These are phyloP conservation scores for Macrotis lagotis DNA, from an alignment of 2,113 vertebrate species.

Conservation along the genomic window DNA sequence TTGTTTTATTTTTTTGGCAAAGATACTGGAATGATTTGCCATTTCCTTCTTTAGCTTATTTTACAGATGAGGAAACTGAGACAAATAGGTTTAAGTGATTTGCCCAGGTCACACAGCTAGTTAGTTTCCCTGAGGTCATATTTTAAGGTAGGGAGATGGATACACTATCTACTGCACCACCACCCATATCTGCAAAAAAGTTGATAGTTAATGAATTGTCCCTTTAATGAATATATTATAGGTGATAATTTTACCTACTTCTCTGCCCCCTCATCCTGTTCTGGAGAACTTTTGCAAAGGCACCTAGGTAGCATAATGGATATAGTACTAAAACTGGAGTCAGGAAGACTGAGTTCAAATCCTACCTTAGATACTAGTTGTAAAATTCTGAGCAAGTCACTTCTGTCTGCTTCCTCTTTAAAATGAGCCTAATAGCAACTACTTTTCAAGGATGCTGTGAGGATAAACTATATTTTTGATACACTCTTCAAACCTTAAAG, in stretches of 20 bases:
- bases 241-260: not conserved
- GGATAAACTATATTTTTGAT: not conserved
- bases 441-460: not conserved
- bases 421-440: not conserved
- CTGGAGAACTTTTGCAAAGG: not conserved
- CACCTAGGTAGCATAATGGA: not conserved
- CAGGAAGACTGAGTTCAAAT: not conserved
- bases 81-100: not conserved
- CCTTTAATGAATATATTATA: not conserved
- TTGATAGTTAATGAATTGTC: not conserved
- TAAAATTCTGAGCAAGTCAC: not conserved
- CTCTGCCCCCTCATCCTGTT: not conserved
- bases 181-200: not conserved
- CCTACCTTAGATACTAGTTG: not conserved
- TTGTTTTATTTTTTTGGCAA: too few species aligned
- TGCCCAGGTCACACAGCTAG: not conserved
- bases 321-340: not conserved
- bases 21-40: too few species aligned
- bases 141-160: not conserved
- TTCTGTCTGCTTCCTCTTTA: not conserved
- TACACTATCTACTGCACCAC: not conserved
- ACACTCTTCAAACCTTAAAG: not conserved
- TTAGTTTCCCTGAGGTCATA: not conserved
- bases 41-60: too few species aligned
- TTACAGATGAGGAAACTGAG: not conserved